Evolutionary conservation across 1,140 invertebrate genomes (phyloP), one percentile per base, ranked within the genome.

Genomic region (Muscidifurax raptorellus): DNA sequence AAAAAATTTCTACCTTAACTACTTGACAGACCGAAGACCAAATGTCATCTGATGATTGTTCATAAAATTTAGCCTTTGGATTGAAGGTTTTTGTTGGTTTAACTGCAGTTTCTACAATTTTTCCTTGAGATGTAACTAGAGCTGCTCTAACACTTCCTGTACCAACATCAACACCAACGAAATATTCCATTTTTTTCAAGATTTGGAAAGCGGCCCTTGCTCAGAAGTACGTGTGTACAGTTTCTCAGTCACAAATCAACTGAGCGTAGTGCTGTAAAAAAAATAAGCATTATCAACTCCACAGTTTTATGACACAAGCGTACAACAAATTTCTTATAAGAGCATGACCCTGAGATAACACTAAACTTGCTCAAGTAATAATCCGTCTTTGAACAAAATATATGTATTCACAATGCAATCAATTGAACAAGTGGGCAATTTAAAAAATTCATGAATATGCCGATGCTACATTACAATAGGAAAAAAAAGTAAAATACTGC

Each of bases 151-250:
- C 97, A 93, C 98, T 98, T 59, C 96, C 96, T 10, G 98, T 98
- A 32, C 98, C 98, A 28, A 99, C 98, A 93, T 99, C 98, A 27
- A 99, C 97, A 80, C 98, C 98, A 89, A 99, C 94, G 92, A 97
- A 98, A 90, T 95, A 96, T 86, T 92, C 89, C 90, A 92, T 92
- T 25, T 77, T 80, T 40, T 10, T 28, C 66, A 28, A 69, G 28
- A 30, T 69, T 69, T 69, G 13, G 10, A 27, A 27, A 69, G 4
- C 28, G 0, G 10, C 9, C 22, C 66, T n/a, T 27, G 7, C 10
- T 7, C 3, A 7, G 7, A 59, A 59, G 52, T 59, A n/a, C 18
- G 52, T 22, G 22, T n/a, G 52, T 22, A 30, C 78, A 52, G 40
- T 66, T 47, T 72, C 18, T 47, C 67, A n/a, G 47, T 47, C 71